Evolutionary conservation across 2,888 invertebrate genomes (phyloP).

Genomic region (Venustoraphidia nigricollis): DNA sequence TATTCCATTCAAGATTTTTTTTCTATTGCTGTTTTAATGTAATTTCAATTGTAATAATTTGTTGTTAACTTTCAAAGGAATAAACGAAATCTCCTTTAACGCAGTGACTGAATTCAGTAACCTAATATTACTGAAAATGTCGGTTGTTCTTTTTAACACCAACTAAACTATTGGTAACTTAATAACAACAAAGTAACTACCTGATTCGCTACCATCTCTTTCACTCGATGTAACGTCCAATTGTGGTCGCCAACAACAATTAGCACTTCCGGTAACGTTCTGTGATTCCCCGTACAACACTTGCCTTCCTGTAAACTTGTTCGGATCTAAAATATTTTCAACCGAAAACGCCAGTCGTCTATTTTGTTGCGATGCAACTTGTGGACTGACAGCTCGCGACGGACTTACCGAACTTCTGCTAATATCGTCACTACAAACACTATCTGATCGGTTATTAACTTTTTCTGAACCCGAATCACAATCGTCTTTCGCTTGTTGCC

Average conservation of each 20-base stretch:
- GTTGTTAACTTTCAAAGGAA: too few species aligned
- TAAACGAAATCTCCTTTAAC: too few species aligned
- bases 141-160: too few species aligned
- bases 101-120: too few species aligned
- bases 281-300: conserved; percentile 23
- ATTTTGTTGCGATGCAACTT: conserved; percentile 38
- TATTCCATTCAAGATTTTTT: too few species aligned
- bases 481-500: conserved; percentile 2
- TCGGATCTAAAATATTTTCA: conserved; percentile 81
- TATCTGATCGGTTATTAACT: conserved; percentile 23
- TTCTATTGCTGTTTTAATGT: too few species aligned
- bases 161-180: too few species aligned
- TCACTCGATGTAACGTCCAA: conserved; percentile 30
- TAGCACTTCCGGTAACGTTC: conserved; percentile 14
- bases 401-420: conserved; percentile 26
- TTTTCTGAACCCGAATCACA: conserved; percentile 7
- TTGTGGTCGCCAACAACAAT: conserved; percentile 34
- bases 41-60: too few species aligned
- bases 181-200: conserved; percentile 18
- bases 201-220: conserved; percentile 35
- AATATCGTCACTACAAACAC: conserved; percentile 30
- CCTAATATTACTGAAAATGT: too few species aligned
- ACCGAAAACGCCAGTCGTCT: conserved; percentile 73
- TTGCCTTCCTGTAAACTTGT: conserved; percentile 67
- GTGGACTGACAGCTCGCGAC: conserved; percentile 18